These are phyloP conservation scores for Tenthredo scrophulariae DNA, from an alignment of 2,888 invertebrate genomes.

Conservation along the genomic window DNA sequence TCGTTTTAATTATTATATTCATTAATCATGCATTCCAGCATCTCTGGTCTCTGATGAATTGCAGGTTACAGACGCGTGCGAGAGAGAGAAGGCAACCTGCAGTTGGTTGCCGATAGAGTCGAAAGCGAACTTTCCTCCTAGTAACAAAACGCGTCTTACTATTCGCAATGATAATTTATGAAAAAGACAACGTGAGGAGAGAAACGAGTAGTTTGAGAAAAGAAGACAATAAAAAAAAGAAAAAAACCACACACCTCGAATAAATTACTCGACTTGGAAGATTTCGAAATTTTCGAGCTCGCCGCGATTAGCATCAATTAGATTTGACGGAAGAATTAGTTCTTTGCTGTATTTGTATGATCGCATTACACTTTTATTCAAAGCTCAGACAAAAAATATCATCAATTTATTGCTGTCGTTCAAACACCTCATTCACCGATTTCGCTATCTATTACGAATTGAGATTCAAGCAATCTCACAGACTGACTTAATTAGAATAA, in stretches of 20 bases:
- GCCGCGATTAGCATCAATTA: background rate
- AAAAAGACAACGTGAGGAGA: conserved; percentile 39
- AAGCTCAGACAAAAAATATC: background rate
- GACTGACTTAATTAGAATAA: background rate
- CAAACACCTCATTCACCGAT: background rate
- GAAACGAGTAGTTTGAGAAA: conserved; percentile 7
- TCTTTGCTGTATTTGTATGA: background rate
- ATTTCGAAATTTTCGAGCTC: conserved; percentile 23
- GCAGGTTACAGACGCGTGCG: background rate
- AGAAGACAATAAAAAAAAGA: background rate
- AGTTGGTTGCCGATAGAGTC: conserved; percentile 40
- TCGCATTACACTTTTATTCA: background rate
- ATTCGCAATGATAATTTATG: conserved; percentile 35
- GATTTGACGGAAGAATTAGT: background rate
- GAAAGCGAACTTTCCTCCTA: conserved; percentile 49
- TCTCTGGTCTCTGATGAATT: conserved; percentile 22
- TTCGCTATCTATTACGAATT: background rate
- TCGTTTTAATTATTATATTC: conserved; percentile 1
- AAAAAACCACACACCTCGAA: background rate
- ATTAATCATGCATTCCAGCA: conserved; percentile 23
- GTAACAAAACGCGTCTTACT: conserved; percentile 39
- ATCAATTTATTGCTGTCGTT: background rate
- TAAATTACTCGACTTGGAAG: background rate
- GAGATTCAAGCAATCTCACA: background rate
- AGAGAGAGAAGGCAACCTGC: conserved; percentile 17